Base-by-base conservation (phyloP, 2,888 invertebrate species). In the Tinea pellionella region DNA sequence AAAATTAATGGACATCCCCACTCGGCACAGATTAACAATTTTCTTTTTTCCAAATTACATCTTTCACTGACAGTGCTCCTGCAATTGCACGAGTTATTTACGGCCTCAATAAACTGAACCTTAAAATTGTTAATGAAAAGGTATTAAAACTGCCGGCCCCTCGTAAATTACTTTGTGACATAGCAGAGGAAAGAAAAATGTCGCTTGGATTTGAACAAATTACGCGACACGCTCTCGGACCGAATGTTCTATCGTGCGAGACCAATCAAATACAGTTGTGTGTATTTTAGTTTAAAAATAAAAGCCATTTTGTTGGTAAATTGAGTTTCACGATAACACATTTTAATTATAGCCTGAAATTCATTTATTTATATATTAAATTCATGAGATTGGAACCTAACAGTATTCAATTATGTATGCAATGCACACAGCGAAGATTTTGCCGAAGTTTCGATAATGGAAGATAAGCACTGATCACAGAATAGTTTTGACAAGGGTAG, bases 121-220 rank as follows among this genome's bases (percentile, higher is more conserved):
- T 87, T 87, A 86, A 87, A 86, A 87, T 87, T 86, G 86, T 86
- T 85, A 87, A 87, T 87, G 86, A 85, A 87, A 87, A 79, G 83
- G 83, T 80, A 87, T 87, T 86, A 87, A 86, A 85, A 80, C 77
- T 77, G 71, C 72, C 75, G 75, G 67, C 70, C 82, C 78, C 78
- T 81, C 81, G 78, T 87, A 87, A 86, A 87, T 87, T 74, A 82
- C 73, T 42, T 75, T 80, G 86, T 82, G 86, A 86, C 86, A 84
- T 74, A 68, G 65, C 70, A 70, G 71, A 68, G 73, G 72, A 75
- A 79, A 82, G 84, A 86, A 86, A 84, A 85, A 86, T 80, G 75
- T 71, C 71, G 69, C 73, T 69, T 70, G 77, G 74, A 77, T 79
- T 83, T 77, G 74, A 70, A 84, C 81, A 80, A 84, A 84, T 84